Evolutionary conservation across 2,113 vertebrate species (phyloP).

Genomic region (Podarcis muralis): DNA sequence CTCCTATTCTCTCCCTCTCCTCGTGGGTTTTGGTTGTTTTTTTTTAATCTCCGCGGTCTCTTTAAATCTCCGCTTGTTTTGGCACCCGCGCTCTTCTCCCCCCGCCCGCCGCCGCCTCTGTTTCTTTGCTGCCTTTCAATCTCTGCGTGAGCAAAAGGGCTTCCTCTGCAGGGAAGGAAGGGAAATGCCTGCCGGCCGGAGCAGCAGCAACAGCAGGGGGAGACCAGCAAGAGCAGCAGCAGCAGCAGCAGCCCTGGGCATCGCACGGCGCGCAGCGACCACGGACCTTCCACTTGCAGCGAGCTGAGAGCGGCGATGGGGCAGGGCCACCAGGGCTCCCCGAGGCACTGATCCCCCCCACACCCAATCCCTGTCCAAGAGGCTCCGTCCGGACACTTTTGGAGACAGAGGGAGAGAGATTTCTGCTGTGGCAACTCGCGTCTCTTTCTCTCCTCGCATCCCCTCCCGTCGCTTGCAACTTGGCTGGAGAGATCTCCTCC

Average conservation of each 20-base stretch:
- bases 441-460: neutral
- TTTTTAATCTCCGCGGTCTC: slow-evolving; percentile 35
- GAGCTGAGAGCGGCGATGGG: neutral
- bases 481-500: neutral
- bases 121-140: slow-evolving; percentile 46
- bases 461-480: neutral
- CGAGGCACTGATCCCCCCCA: neutral
- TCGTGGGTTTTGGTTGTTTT: neutral
- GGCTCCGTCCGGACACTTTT: neutral
- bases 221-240: neutral
- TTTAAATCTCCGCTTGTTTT: slow-evolving; percentile 55
- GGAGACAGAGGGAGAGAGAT: no score
- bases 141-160: slow-evolving; percentile 64
- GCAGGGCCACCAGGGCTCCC: neutral
- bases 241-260: neutral
- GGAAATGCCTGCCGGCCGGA: slow-evolving; percentile 72
- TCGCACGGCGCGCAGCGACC: neutral
- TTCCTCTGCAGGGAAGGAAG: slow-evolving; percentile 78
- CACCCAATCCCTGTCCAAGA: neutral
- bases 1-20: neutral
- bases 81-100: neutral
- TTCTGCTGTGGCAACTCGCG: neutral
- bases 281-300: neutral
- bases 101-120: slow-evolving; percentile 4
- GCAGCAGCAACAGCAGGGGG: slow-evolving; percentile 3